Percentiles rank a stretch among this genome's conserved stretches.
phyloP scores from a whole-genome alignment of 2,797 vertebrate genomes.

The Bryconaethiops microstoma region DNA sequence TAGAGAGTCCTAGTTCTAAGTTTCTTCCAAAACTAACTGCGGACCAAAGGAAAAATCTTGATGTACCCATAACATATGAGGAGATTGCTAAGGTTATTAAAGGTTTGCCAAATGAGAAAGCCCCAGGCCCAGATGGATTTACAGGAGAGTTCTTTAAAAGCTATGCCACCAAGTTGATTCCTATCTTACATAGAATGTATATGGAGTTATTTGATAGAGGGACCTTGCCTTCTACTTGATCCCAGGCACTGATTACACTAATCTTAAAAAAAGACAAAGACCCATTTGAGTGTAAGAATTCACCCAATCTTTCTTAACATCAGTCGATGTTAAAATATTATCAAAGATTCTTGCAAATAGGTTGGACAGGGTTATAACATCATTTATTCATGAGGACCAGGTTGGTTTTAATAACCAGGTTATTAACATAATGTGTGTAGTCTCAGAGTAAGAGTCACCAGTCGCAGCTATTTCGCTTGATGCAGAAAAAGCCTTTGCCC shows the following conservation, averaged over 20 bases:
- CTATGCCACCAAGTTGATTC: too few relatives aligned
- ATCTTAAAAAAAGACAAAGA: neutral
- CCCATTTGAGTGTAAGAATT: neutral
- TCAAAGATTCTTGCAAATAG: neutral
- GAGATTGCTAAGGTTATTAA: too few relatives aligned
- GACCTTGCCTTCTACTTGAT: too few relatives aligned
- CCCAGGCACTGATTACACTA: neutral
- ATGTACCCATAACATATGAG: too few relatives aligned
- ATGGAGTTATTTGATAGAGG: too few relatives aligned
- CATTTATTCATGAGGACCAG: conserved; percentile 1
- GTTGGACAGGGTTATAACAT: neutral
- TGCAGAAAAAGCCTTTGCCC: conserved; percentile 31
- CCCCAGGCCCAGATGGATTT: too few relatives aligned
- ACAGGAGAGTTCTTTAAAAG: too few relatives aligned
- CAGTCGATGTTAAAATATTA: neutral
- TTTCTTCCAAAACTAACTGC: too few relatives aligned
- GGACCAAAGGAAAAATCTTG: too few relatives aligned
- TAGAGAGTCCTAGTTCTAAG: too few relatives aligned
- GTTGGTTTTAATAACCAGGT: neutral
- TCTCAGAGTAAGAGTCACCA: conserved; percentile 1
- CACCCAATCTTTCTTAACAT: neutral
- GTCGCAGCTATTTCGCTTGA: conserved; percentile 15
- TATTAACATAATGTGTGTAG: neutral
- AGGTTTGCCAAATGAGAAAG: too few relatives aligned
- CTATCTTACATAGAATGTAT: too few relatives aligned